Conservation (phyloP, 2,888 invertebrate species). For the Dascillus cervinus region DNA sequence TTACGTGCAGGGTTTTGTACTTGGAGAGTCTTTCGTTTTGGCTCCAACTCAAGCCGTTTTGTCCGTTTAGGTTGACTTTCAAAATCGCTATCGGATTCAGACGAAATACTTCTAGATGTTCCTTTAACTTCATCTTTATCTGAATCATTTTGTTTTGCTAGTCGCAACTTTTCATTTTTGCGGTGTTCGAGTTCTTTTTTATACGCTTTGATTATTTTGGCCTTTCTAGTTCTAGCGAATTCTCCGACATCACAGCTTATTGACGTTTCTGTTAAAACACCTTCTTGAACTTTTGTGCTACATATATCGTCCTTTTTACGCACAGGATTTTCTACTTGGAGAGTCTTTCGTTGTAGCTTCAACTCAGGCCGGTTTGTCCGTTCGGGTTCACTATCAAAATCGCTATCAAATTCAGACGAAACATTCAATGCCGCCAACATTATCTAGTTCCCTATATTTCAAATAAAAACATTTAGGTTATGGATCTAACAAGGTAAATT, state of each 20-base stretch:
- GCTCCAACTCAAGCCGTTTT: constrained; percentile 49
- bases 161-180: constrained; percentile 49
- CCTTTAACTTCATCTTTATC: constrained; percentile 47
- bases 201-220: constrained; percentile 32
- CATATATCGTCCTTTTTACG: constrained; percentile 70
- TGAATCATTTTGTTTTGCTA: constrained; percentile 42
- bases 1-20: constrained; percentile 44
- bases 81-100: constrained; percentile 48
- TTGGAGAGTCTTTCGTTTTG: constrained; percentile 40
- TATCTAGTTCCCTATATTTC: too few species aligned
- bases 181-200: constrained; percentile 55
- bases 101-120: constrained; percentile 47
- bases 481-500: too few species aligned
- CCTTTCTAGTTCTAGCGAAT: constrained; percentile 54
- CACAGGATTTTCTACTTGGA: constrained; percentile 38
- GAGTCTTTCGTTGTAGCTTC: constrained; percentile 42
- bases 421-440: constrained; percentile 45
- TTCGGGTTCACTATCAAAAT: constrained; percentile 36
- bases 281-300: constrained; percentile 65
- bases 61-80: constrained; percentile 36
- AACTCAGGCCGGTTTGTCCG: constrained; percentile 50
- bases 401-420: constrained; percentile 46
- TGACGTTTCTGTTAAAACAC: constrained; percentile 69
- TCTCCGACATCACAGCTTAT: constrained; percentile 68
- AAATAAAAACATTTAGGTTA: too few species aligned